Percentiles rank a stretch among this genome's conserved stretches.
These are phyloP conservation scores for Blastomussa wellsi DNA, from an alignment of 92 coral and sea anemone genomes.

Conservation along the genomic window DNA sequence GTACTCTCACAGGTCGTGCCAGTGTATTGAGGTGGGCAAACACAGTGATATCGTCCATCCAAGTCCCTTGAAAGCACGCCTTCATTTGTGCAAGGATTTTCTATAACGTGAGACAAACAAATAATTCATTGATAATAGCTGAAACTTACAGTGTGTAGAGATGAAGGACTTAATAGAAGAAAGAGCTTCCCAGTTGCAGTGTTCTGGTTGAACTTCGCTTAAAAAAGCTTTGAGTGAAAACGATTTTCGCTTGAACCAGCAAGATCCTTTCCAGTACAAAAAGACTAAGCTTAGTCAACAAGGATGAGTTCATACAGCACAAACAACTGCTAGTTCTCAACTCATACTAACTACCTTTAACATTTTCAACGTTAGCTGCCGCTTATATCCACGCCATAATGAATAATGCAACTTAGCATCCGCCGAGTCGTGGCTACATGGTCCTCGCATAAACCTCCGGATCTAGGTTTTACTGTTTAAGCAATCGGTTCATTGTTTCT, in stretches of 20 bases:
- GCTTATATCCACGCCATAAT: not conserved
- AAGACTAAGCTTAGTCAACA: not conserved
- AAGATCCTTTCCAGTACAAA: not conserved
- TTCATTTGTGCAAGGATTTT: slow-evolving; percentile 66
- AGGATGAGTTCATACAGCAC: not conserved
- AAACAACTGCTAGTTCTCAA: too few relatives aligned
- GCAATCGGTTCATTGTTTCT: not conserved
- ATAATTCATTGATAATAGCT: not conserved
- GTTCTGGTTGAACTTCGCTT: not conserved
- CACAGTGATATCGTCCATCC: slow-evolving; percentile 61
- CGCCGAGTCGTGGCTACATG: not conserved
- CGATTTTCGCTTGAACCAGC: not conserved
- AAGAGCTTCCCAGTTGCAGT: not conserved
- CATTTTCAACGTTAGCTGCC: not conserved
- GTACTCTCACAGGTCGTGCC: slow-evolving; percentile 78
- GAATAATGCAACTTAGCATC: not conserved
- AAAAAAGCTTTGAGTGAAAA: not conserved
- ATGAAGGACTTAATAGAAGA: not conserved
- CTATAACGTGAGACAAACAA: not conserved
- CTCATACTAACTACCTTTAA: not conserved
- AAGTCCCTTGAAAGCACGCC: slow-evolving; percentile 33
- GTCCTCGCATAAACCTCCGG: not conserved
- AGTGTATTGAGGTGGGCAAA: slow-evolving; percentile 72
- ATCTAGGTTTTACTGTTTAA: not conserved
- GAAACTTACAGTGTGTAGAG: not conserved